These are phyloP conservation scores for Nothocercus julius DNA, from an alignment of 2,113 vertebrate species.

Conservation along the genomic window DNA sequence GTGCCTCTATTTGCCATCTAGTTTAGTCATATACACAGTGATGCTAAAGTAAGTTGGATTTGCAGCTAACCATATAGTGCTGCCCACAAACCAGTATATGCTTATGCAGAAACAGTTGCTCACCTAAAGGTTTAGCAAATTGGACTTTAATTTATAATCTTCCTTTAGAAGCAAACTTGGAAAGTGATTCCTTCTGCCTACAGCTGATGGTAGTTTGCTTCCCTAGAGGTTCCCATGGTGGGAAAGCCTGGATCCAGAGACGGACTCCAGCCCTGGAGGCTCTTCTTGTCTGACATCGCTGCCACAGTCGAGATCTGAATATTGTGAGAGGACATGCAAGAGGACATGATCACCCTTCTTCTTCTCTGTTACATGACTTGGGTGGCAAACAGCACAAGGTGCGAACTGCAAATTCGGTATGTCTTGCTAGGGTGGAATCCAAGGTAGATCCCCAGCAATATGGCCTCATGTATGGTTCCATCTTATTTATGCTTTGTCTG, in stretches of 20 bases:
- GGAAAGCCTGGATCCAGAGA: background rate
- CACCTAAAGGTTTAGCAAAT: conserved; percentile 49
- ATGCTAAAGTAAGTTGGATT: conserved; percentile 26
- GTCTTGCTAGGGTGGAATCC: background rate
- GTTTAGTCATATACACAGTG: background rate
- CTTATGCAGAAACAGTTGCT: conserved; percentile 54
- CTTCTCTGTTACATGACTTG: background rate
- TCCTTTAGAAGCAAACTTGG: conserved; percentile 28
- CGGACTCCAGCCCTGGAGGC: background rate
- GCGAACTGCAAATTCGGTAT: background rate
- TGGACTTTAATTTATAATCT: conserved; percentile 36
- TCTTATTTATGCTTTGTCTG: conserved; percentile 34
- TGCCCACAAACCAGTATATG: conserved; percentile 42
- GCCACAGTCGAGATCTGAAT: background rate
- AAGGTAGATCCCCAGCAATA: background rate
- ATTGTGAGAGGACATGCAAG: background rate
- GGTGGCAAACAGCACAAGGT: background rate
- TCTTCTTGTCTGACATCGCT: background rate
- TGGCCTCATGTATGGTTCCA: conserved; percentile 22
- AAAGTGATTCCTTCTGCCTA: conserved; percentile 30
- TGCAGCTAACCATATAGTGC: conserved; percentile 23
- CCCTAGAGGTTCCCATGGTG: background rate
- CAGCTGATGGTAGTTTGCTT: background rate
- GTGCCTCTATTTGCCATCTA: background rate
- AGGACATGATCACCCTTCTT: background rate